A percentile compares a stretch with the other conserved stretches of the same genome.
Evolutionary conservation across 2,888 invertebrate species (phyloP).

Genomic region (Cacoxenus indagator): DNA sequence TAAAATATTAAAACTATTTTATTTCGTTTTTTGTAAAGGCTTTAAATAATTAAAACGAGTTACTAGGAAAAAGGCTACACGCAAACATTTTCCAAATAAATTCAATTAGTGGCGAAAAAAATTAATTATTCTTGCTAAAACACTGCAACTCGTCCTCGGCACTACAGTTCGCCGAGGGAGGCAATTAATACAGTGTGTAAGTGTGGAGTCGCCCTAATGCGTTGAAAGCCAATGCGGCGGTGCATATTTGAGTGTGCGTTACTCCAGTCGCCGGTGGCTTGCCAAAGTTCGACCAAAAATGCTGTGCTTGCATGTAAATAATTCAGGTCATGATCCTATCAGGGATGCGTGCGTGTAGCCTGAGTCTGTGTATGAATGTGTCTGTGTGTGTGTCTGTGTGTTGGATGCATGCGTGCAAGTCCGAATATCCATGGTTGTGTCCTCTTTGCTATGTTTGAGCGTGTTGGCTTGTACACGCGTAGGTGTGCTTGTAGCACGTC

Average conservation of each 20-base stretch:
- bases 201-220: too few relatives aligned
- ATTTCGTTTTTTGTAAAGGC: too few relatives aligned
- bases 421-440: neutral
- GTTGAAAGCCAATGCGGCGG: neutral
- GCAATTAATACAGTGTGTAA: too few relatives aligned
- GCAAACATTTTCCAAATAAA: too few relatives aligned
- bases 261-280: neutral
- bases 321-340: constrained; percentile 33
- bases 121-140: too few relatives aligned
- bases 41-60: too few relatives aligned
- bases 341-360: constrained; percentile 1
- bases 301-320: constrained; percentile 31
- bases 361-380: neutral
- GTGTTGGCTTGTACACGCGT: too few relatives aligned
- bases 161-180: too few relatives aligned
- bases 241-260: constrained; percentile 1
- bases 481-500: constrained; percentile 34
- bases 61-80: too few relatives aligned
- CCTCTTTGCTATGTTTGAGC: constrained; percentile 10
- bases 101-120: too few relatives aligned
- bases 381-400: neutral
- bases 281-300: constrained; percentile 7
- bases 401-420: neutral
- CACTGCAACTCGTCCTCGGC: too few relatives aligned
- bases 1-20: too few relatives aligned